Conservation (phyloP, 2,797 vertebrate genomes). For the Gymnoscopelus microlampas region DNA sequence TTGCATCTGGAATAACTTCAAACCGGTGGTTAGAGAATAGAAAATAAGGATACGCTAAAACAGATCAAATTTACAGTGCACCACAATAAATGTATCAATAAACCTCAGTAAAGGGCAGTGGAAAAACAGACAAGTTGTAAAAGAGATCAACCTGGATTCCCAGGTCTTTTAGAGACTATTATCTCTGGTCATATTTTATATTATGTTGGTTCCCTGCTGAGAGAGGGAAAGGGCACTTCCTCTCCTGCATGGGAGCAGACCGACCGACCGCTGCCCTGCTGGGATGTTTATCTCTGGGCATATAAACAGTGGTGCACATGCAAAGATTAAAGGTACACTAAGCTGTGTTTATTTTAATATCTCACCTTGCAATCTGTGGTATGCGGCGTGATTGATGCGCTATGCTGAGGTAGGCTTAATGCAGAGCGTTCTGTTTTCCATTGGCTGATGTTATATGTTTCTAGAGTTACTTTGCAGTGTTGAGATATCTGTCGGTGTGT, state of each 20-base stretch:
- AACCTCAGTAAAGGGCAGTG: too few species aligned
- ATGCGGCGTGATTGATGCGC: conserved; percentile 21
- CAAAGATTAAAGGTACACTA: conserved; percentile 49
- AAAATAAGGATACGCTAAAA: too few species aligned
- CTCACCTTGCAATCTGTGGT: conserved; percentile 18
- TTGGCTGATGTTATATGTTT: background rate
- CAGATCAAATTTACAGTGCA: too few species aligned
- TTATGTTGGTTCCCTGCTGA: conserved; percentile 45
- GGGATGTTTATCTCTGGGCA: too few species aligned
- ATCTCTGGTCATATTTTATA: conserved; percentile 55
- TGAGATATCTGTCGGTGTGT: background rate
- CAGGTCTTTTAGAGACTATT: conserved; percentile 28
- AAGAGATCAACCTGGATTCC: conserved; percentile 27
- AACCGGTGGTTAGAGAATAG: background rate
- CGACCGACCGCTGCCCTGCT: too few species aligned
- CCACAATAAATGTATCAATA: too few species aligned
- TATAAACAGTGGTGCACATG: too few species aligned
- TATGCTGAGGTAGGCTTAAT: conserved; percentile 20
- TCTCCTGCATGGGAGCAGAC: conserved; percentile 22
- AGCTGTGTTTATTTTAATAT: conserved; percentile 52
- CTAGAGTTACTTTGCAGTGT: background rate
- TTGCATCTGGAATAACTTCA: background rate
- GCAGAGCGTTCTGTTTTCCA: conserved; percentile 5
- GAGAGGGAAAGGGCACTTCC: conserved; percentile 64
- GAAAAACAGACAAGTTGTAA: too few species aligned